Evolutionary conservation across 92 coral and sea anemone species (phyloP), one percentile per base, ranked within the genome.

Genomic region (Epizoanthus fatuus): DNA sequence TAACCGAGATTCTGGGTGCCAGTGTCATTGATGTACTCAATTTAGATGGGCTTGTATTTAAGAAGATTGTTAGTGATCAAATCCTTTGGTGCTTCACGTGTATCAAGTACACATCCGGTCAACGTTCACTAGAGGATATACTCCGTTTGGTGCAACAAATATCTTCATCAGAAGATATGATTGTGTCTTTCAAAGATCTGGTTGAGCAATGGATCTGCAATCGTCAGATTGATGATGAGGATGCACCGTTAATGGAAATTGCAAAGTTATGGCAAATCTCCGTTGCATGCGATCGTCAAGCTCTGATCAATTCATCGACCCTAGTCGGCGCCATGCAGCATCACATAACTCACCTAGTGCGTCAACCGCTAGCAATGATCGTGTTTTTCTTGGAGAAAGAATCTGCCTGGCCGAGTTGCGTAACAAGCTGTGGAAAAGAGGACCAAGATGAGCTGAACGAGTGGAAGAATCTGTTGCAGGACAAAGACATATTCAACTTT

Each of bases 61-160:
- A 68, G n/a, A 89, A 74, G 25, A 89, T 95, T 55, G 97, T 95
- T 0, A 66, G 87, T 29, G 87, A 94, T 68, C 93, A 97, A 70
- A 79, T 97, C 39, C 86, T 91, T 20, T 97, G 99, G 99, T 97
- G 98, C 86, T 97, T 97, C 74, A 91, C 98, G 9, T 91, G 99
- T 74, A 93, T 97, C 81, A 97, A 95, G 69, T 93, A 91, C 62
- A 71, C 88, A 11, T 80, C 81, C 47, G 83, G 22, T 20, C 90
- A 91, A 67, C 94, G 93, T 2, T 19, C 87, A 32, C 65, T 89
- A 25, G 89, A 93, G 15, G 80, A 53, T 35, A 82, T 93, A 60
- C 62, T 93, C 8, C 53, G 44, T 6, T 77, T 95, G 38, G 93
- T 88, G 68, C 64, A 89, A n/a, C 66, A 57, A n/a, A 75, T 97